phyloP scores from a whole-genome alignment of 2,113 vertebrate genomes.

The Syrmaticus mikado region DNA sequence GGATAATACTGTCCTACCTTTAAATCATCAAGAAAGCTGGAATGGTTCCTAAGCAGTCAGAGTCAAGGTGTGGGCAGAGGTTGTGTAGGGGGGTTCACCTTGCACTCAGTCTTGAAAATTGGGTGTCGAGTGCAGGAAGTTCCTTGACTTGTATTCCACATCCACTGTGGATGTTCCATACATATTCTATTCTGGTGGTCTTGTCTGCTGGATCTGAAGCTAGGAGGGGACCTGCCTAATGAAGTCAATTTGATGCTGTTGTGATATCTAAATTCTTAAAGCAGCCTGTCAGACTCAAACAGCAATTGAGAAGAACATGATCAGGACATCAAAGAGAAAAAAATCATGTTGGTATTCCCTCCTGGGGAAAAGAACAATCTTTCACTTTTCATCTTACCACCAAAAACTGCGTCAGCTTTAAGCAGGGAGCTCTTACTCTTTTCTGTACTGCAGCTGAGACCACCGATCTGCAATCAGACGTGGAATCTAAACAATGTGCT shows the following conservation, averaged over 20 bases:
- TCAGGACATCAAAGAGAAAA: not conserved
- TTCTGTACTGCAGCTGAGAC: not conserved
- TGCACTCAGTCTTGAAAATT: not conserved
- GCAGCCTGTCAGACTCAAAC: not conserved
- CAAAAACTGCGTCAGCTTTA: not conserved
- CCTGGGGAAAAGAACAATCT: not conserved
- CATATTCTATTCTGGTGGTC: not conserved
- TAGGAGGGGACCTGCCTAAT: not conserved
- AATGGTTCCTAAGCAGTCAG: not conserved
- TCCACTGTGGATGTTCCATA: not conserved
- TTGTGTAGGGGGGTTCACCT: not conserved
- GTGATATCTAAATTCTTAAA: not conserved
- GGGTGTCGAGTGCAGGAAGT: not conserved
- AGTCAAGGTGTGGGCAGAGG: not conserved
- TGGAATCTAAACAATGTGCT: not conserved
- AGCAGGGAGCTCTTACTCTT: not conserved
- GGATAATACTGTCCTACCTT: not conserved
- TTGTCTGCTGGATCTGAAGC: not conserved
- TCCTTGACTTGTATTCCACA: not conserved
- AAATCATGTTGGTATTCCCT: not conserved
- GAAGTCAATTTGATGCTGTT: not conserved
- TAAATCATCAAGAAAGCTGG: not conserved
- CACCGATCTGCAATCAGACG: not conserved
- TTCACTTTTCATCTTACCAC: not conserved
- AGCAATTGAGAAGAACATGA: not conserved